Conservation (phyloP, 2,888 invertebrate genomes). For the Sesia bembeciformis region DNA sequence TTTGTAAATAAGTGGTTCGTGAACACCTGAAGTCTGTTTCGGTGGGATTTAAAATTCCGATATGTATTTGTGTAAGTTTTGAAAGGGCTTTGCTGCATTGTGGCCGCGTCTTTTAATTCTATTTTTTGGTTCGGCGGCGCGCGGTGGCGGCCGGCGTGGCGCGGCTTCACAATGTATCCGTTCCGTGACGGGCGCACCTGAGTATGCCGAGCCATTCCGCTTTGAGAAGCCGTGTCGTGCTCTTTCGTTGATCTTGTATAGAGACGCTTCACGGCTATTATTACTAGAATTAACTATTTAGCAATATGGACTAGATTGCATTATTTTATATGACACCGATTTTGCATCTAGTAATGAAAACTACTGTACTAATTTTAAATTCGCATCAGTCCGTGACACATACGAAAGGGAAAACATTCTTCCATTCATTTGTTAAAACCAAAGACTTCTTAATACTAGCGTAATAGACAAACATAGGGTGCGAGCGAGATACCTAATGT, state of each 20-base stretch:
- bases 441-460: no score
- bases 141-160: slow-evolving; percentile 23
- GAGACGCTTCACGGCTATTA: not conserved
- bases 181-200: slow-evolving; percentile 45
- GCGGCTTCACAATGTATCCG: slow-evolving; percentile 38
- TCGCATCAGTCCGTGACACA: no score
- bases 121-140: slow-evolving; percentile 34
- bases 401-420: no score
- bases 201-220: slow-evolving; percentile 54
- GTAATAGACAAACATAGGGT: no score
- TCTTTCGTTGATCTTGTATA: not conserved
- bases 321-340: no score
- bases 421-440: no score
- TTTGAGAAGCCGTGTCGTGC: slow-evolving; percentile 44
- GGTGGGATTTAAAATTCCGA: slow-evolving; percentile 41
- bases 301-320: no score
- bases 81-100: slow-evolving; percentile 55
- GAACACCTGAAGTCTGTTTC: slow-evolving; percentile 18
- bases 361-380: no score
- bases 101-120: slow-evolving; percentile 59
- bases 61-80: slow-evolving; percentile 45
- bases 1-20: slow-evolving; percentile 8
- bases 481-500: no score
- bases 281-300: not conserved
- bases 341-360: no score